These are phyloP conservation scores for Heliconius cydno DNA, from an alignment of 2,888 invertebrate species.

Conservation along the genomic window DNA sequence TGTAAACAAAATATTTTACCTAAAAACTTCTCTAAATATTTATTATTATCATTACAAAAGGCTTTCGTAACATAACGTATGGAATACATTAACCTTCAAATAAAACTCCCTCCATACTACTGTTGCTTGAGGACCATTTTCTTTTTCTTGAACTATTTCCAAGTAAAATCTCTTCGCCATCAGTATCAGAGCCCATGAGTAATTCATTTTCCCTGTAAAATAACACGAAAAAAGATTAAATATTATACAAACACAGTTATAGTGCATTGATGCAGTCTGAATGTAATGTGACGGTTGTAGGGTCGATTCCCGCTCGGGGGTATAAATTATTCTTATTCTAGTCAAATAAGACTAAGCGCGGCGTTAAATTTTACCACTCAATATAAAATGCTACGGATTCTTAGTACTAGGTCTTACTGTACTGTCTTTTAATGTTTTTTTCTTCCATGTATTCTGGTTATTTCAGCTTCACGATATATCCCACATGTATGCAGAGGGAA, in stretches of 20 bases:
- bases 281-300: too few species aligned
- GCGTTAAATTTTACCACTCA: too few species aligned
- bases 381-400: too few species aligned
- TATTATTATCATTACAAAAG: conserved; percentile 2
- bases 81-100: background rate
- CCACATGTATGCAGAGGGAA: too few species aligned
- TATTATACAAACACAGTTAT: background rate
- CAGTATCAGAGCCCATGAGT: background rate
- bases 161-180: background rate
- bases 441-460: too few species aligned
- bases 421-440: too few species aligned
- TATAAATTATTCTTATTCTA: too few species aligned
- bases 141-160: background rate
- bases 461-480: too few species aligned
- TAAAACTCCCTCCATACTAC: background rate
- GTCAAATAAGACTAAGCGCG: too few species aligned
- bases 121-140: background rate
- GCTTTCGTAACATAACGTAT: background rate
- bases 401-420: too few species aligned
- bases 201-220: background rate
- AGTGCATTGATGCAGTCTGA: too few species aligned
- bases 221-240: background rate
- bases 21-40: background rate
- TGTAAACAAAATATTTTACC: background rate
- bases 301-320: too few species aligned